Evolutionary conservation across 1,140 invertebrate genomes (phyloP).

Genomic region (Triops cancriformis): DNA sequence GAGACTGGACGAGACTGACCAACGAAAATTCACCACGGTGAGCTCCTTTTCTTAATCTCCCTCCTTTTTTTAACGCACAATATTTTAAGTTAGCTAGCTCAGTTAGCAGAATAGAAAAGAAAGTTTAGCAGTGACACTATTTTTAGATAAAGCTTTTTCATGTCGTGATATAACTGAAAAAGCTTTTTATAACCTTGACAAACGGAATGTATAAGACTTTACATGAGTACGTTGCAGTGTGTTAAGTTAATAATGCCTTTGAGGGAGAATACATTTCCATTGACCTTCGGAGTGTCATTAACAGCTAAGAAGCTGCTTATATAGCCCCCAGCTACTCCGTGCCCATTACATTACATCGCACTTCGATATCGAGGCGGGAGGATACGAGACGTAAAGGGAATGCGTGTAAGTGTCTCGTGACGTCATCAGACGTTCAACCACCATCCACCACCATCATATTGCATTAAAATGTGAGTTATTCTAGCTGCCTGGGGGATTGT

Average conservation of each 20-base stretch:
- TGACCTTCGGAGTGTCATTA: not conserved
- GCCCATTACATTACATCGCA: not conserved
- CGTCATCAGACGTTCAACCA: not conserved
- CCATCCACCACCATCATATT: not conserved
- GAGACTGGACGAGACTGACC: not conserved
- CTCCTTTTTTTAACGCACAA: not conserved
- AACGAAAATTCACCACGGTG: not conserved
- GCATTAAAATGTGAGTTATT: constrained; percentile 5
- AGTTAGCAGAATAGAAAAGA: not conserved
- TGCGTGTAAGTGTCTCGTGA: not conserved
- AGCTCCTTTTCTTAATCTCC: not conserved
- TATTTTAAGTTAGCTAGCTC: not conserved
- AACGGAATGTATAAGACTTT: not conserved
- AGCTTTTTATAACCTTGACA: not conserved
- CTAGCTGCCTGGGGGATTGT: not conserved
- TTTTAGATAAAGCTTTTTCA: not conserved
- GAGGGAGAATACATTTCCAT: not conserved
- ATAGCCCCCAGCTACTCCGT: not conserved
- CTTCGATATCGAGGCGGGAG: not conserved
- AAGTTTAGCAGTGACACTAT: not conserved
- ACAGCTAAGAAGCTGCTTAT: not conserved
- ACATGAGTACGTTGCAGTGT: not conserved
- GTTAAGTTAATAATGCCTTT: constrained; percentile 6
- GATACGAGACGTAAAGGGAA: not conserved
- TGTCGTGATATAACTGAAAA: not conserved